phyloP scores from a whole-genome alignment of 2,797 vertebrate genomes.

The Falco peregrinus region DNA sequence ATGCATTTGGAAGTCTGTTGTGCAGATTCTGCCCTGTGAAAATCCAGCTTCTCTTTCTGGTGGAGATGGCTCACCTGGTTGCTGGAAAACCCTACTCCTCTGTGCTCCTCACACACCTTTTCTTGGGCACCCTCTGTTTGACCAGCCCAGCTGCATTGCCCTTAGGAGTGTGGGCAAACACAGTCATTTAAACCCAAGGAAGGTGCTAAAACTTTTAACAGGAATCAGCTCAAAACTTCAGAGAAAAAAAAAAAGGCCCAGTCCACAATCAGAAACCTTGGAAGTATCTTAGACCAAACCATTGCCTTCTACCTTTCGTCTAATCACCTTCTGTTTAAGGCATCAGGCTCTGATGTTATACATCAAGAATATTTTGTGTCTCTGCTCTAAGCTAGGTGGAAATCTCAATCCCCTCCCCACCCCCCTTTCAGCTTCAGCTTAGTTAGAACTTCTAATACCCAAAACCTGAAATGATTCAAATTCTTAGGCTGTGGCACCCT shows the following conservation, averaged over 20 bases:
- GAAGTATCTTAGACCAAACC: background rate
- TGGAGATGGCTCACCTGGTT: too few relatives aligned
- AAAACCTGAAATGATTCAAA: background rate
- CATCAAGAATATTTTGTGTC: too few relatives aligned
- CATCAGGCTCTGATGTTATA: fast-evolving
- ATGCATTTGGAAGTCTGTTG: background rate
- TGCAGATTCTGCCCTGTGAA: background rate
- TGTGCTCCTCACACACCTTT: background rate
- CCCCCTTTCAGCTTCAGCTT: background rate
- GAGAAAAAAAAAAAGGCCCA: too few relatives aligned
- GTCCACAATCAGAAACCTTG: background rate
- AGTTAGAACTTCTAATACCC: background rate
- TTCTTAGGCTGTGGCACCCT: too few relatives aligned
- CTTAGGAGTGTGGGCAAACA: background rate
- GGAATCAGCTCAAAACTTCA: background rate
- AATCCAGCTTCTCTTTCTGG: background rate
- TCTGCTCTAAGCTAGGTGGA: background rate
- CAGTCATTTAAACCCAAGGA: background rate
- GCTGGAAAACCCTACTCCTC: background rate
- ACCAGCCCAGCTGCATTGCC: background rate
- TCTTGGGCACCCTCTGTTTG: too few relatives aligned
- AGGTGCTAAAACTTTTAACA: background rate
- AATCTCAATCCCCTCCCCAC: background rate
- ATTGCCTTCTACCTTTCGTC: background rate
- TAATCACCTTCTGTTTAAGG: background rate